A percentile compares a stretch with the other conserved stretches of the same genome.
These are phyloP conservation scores for Hybognathus amarus DNA, from an alignment of 2,797 vertebrate species.

Conservation along the genomic window DNA sequence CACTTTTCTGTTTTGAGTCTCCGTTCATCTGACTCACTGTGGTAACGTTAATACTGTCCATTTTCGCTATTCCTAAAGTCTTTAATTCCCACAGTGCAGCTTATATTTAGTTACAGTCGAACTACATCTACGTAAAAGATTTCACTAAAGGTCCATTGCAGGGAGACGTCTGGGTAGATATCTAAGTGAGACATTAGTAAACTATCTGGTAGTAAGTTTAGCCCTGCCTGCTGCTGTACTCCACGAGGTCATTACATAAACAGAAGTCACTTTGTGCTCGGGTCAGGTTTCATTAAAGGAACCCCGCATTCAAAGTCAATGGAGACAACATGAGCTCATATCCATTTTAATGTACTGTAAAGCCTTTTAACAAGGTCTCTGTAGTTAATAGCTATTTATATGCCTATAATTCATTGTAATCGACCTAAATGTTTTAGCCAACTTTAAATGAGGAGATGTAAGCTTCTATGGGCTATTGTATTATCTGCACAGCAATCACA, in stretches of 20 bases:
- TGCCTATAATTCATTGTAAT: too few species aligned
- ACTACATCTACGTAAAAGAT: neutral
- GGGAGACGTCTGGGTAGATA: neutral
- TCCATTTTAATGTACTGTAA: too few species aligned
- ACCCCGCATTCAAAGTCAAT: neutral
- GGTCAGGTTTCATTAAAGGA: constrained; percentile 53
- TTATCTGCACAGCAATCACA: too few species aligned
- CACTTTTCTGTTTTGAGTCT: constrained; percentile 13
- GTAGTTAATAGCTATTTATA: too few species aligned
- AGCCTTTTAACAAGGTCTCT: too few species aligned
- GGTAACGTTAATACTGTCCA: constrained; percentile 35
- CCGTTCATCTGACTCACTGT: constrained; percentile 41
- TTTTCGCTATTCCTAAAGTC: neutral
- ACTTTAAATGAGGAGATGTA: too few species aligned
- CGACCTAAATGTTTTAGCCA: too few species aligned
- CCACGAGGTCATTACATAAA: constrained; percentile 29
- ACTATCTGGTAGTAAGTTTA: neutral
- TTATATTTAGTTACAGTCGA: neutral
- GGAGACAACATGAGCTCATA: neutral
- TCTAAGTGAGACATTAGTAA: neutral
- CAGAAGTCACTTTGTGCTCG: neutral
- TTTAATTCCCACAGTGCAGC: neutral
- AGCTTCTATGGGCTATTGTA: too few species aligned
- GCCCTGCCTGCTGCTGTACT: neutral
- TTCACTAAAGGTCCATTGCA: neutral